Evolutionary conservation across 2,888 invertebrate genomes (phyloP), one percentile per base, ranked within the genome.

Genomic region (Molanna angustata): DNA sequence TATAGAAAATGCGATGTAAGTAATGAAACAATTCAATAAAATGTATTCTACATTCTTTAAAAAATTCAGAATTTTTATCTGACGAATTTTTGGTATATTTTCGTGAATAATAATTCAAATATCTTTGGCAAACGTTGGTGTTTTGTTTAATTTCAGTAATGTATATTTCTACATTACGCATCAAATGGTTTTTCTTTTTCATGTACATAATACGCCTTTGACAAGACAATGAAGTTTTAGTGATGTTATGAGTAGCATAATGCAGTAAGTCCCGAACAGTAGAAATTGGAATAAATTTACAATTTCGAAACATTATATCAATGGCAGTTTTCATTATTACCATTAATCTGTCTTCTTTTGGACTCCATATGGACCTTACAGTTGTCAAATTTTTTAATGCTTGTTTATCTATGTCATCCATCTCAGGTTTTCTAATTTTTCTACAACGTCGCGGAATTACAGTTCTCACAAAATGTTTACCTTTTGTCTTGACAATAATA

Each of bases 191-290:
- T 61, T 80, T 80, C 60, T 80, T 79, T 62, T 84, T 66, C 64
- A 86, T 76, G 64, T 83, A 84, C 33, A 77, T 64, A 2, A 84
- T 67, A 14, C 88, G 75, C 9, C 88, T 71, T 60, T 82, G 80
- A 61, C 86, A 85, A 0, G 88, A 84, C 40, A 75, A 69, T 0
- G 85, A 81, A 0, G 88, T 86, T 67, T 89, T 89, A 64, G 85
- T 83, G 20, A 70, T 68, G 1, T 84, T 80, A 1, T 65, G 69
- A 1, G 72, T 65, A 2, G 70, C 70, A 20, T 70, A 68, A 16
- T 82, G 80, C 32, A 85, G 64, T 3, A 82, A 67, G 61, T 85
- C 85, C 6, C 85, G 72, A 1, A 82, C 66, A 0, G 72, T 68
- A 0, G 71, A 69, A 49, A 73, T 75, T 1, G 69, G 69, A 2